Conservation (phyloP, 2,797 vertebrate genomes). For the Steatocranus sp. region DNA sequence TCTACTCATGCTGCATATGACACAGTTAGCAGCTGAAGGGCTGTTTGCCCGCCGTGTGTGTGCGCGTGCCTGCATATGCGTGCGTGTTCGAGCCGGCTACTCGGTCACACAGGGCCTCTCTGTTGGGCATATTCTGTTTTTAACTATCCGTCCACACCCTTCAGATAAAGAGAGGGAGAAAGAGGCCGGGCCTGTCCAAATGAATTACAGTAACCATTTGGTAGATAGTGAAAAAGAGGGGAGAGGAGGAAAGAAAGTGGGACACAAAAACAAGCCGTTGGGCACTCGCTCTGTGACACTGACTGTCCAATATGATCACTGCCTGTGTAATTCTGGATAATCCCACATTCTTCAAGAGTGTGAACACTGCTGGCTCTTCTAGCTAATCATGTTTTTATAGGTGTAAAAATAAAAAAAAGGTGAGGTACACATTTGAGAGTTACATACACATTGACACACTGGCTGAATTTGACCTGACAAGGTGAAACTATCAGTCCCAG, state of each 20-base stretch:
- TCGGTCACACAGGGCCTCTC: slow-evolving; percentile 15
- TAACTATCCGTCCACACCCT: slow-evolving; percentile 49
- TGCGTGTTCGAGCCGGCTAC: background rate
- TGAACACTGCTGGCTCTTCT: background rate
- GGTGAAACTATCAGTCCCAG: background rate
- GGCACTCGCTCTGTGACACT: slow-evolving; percentile 30
- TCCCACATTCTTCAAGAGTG: slow-evolving; percentile 4
- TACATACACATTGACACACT: background rate
- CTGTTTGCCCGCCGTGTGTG: background rate
- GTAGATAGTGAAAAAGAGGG: slow-evolving; percentile 31
- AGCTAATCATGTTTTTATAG: background rate
- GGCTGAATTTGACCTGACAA: background rate
- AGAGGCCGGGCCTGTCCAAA: slow-evolving; percentile 53
- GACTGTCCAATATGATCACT: slow-evolving; percentile 44
- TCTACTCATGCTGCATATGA: slow-evolving; percentile 14
- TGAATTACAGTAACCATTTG: slow-evolving; percentile 59
- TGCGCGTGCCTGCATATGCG: background rate
- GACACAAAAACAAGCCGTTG: slow-evolving; percentile 50
- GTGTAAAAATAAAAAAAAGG: background rate
- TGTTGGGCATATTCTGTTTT: slow-evolving; percentile 56
- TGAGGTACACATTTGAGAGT: background rate
- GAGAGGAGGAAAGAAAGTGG: slow-evolving; percentile 45
- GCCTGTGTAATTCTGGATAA: slow-evolving; percentile 13
- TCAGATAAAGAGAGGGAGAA: slow-evolving; percentile 22
- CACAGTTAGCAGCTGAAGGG: slow-evolving; percentile 33